Base-by-base conservation (phyloP, 2,888 invertebrate genomes). In the Criorhina ranunculi region DNA sequence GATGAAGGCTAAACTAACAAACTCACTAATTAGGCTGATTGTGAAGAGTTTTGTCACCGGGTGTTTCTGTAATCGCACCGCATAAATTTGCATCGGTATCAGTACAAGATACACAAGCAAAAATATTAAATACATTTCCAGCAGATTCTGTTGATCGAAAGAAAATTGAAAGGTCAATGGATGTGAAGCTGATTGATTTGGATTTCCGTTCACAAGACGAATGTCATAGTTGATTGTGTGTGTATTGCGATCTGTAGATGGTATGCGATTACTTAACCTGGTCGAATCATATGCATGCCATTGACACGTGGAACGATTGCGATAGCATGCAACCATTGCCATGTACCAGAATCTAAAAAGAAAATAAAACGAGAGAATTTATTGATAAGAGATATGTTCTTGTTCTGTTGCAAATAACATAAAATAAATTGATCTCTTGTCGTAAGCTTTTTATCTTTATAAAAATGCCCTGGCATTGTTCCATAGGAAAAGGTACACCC, bases 131-230 rank as follows among this genome's bases (percentile, higher is more conserved):
- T 98, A 98, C 88, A 98, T 93, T 92, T 98, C 98, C 73, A 98
- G 93, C 7, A 98, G 96, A 91, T 98, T 97, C 92, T 98, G 98
- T 90, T 96, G 94, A 90, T 99, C 99, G 92, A 98, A 99, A 0
- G 98, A 98, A 91, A 99, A 99, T 91, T 99, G 98, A 92, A 98
- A 98, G 75, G 97, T 95, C 88, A 99, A 93, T 75, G 96, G 96
- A 91, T 97, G 98, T 89, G 96, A 96, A 0, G 89, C 89, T 78
- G 96, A 96, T 88, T 95, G 94, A 90, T 96, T 97, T 0, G 99
- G 99, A 92, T 97, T 97, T 29, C 99, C 98, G 92, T 99, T 99
- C 6, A 99, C 98, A 57, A 99, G 93, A 96, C 98, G 98, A 87
- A 99, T 95, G 91, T 99, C 97, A 91, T 98, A 99, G 64, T 95